Evolutionary conservation across 2,797 vertebrate species (phyloP), one percentile per base, ranked within the genome.

Genomic region (Picus viridis): DNA sequence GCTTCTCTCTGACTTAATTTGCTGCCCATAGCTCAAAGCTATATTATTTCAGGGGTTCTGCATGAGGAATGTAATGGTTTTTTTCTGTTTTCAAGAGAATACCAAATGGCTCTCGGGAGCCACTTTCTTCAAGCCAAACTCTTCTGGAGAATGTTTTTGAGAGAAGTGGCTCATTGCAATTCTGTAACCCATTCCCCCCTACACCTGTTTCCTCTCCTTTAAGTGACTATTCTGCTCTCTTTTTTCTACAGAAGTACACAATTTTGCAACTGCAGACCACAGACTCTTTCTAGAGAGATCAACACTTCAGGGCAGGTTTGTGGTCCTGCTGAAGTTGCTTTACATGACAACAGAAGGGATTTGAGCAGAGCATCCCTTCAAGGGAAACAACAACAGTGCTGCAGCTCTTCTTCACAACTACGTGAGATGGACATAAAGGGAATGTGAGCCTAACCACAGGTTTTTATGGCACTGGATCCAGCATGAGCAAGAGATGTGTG

Each of bases 371-470:
- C 29, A 59, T 16, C 26, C 2, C 43, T 41, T 29, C 36, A 26
- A 34, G 8, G 47, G 7, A 61, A 65, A 4, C 20, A 14, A 16
- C 15, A 57, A 56, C 45, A 54, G 41, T 15, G 81, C 68, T 85
- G 51, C 59, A 65, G 59, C 56, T 65, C 30, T 43, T 51, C 41
- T 16, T 53, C 9, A 1, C 32, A 77, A 53, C 47, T 47, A 11
- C 0, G 0, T 5, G 58, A 47, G 34, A 51, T 17, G 12, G n/a
- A 23, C 19, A 8, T 57, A 57, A 18, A 22, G 49, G n/a, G 6
- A 29, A 80, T 22, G 16, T 24, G 47, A 67, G 19, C 24, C 89
- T 68, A 74, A 10, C 5, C 18, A 30, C 6, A 6, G 39, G 12
- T 29, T 24, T 49, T 34, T 11, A 7, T 0, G 34, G 34, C 49